Percentiles rank a stretch among this genome's conserved stretches.
Conservation (phyloP, 30 jellyfish, hydroid and myxozoan genomes). For the Phacellophora camtschatica region DNA sequence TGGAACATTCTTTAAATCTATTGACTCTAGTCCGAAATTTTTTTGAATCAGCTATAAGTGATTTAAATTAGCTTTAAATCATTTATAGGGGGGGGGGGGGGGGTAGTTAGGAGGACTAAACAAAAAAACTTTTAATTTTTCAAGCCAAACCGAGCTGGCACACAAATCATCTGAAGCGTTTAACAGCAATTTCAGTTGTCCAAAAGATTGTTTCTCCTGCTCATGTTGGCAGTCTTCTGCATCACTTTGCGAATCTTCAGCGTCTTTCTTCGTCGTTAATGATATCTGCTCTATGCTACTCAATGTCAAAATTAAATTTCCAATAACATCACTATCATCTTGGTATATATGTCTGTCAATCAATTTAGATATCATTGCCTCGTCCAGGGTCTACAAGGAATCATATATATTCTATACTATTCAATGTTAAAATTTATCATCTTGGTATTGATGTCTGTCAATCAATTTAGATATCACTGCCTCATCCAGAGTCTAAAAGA, state of each 20-base stretch:
- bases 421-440: too few species aligned
- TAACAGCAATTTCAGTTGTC: constrained; percentile 18
- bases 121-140: constrained; percentile 33
- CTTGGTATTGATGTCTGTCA: constrained; percentile 68
- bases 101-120: too few species aligned
- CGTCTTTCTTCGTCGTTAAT: not conserved
- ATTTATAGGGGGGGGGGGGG: too few species aligned
- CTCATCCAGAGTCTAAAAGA: constrained; percentile 43
- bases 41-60: too few species aligned
- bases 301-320: constrained; percentile 27
- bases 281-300: constrained; percentile 43
- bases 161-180: constrained; percentile 24
- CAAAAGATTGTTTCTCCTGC: not conserved
- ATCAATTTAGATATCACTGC: constrained; percentile 13
- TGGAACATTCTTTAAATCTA: too few species aligned
- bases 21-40: too few species aligned
- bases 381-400: constrained; percentile 33
- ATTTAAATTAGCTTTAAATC: too few species aligned
- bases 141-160: constrained; percentile 15
- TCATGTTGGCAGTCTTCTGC: not conserved
- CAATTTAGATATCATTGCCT: constrained; percentile 14
- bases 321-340: constrained; percentile 69
- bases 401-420: too few species aligned
- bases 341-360: constrained; percentile 64
- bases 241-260: not conserved